phyloP scores from a whole-genome alignment of 2,888 invertebrate genomes.

The Ormyrus rosae region DNA sequence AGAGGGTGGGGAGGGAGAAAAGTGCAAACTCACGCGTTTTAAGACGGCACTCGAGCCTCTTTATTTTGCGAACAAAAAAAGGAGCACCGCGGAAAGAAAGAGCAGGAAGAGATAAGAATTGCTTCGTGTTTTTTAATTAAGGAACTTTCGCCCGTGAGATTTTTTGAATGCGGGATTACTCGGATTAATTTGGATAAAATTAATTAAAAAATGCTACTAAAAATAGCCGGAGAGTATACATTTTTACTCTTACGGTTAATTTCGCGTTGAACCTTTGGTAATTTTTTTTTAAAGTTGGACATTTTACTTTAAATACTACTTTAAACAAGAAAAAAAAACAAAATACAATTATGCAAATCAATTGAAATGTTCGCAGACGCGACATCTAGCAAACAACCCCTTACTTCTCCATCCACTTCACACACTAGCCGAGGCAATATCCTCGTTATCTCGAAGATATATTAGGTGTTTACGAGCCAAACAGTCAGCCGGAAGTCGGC shows the following conservation, averaged over 20 bases:
- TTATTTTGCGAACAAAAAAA: constrained; percentile 5
- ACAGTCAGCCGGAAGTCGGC: constrained; percentile 28
- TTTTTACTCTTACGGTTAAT: no score
- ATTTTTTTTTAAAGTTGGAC: no score
- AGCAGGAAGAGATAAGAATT: background rate
- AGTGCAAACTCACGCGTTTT: constrained; percentile 55
- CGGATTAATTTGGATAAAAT: background rate
- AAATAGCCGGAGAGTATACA: background rate
- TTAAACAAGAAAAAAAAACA: no score
- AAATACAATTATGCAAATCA: no score
- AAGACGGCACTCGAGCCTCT: constrained; percentile 37
- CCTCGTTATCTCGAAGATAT: constrained; percentile 57
- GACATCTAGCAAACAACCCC: no score
- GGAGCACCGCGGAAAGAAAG: background rate
- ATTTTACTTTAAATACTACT: no score
- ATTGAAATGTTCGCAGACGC: no score
- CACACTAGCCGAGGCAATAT: background rate
- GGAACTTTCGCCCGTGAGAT: background rate
- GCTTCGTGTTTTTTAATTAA: constrained; percentile 46
- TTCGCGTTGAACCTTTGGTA: no score
- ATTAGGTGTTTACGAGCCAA: constrained; percentile 56
- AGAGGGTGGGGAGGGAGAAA: constrained; percentile 34
- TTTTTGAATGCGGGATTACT: background rate
- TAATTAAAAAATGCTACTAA: background rate
- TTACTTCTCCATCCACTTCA: no score